Percentiles rank a stretch among this genome's conserved stretches.
Conservation (phyloP, 2,888 invertebrate genomes). For the Ischnus inquisitorius region DNA sequence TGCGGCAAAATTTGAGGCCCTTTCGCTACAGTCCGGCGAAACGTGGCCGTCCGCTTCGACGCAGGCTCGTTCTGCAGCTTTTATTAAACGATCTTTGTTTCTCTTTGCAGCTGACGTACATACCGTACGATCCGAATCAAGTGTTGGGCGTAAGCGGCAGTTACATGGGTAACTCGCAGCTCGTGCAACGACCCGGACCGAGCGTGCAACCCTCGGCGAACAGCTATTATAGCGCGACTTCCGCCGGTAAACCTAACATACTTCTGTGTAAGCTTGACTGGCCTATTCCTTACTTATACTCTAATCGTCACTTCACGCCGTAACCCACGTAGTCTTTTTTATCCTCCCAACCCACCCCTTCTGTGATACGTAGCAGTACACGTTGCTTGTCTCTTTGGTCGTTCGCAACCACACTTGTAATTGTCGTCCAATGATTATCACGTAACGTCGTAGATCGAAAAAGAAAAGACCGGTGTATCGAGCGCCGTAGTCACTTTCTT, state of each 20-base stretch:
- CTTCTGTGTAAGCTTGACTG: slow-evolving; percentile 76
- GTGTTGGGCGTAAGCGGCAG: slow-evolving; percentile 86
- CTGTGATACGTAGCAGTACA: slow-evolving; percentile 28
- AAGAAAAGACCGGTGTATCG: no score
- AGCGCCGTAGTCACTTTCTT: no score
- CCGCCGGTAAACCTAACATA: slow-evolving; percentile 81
- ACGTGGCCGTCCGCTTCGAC: no score
- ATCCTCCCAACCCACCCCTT: slow-evolving; percentile 4
- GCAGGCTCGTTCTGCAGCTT: slow-evolving; percentile 10
- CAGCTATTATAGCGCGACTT: slow-evolving; percentile 84
- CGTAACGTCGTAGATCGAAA: slow-evolving; percentile 17
- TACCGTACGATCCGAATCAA: slow-evolving; percentile 88
- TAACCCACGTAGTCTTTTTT: slow-evolving; percentile 52
- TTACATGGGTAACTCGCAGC: slow-evolving; percentile 89
- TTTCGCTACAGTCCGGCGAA: no score
- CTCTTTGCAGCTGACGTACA: slow-evolving; percentile 86
- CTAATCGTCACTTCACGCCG: slow-evolving; percentile 57
- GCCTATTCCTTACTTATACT: slow-evolving; percentile 71
- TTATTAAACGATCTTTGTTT: slow-evolving; percentile 28
- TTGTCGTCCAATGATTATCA: slow-evolving; percentile 23
- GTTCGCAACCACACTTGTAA: slow-evolving; percentile 21
- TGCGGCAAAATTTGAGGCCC: no score
- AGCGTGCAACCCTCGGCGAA: slow-evolving; percentile 84
- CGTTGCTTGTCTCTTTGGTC: slow-evolving; percentile 6
- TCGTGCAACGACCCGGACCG: slow-evolving; percentile 88